Percentiles rank a stretch among this genome's conserved stretches.
These are phyloP conservation scores for Venustoraphidia nigricollis DNA, from an alignment of 2,888 invertebrate species.

Conservation along the genomic window DNA sequence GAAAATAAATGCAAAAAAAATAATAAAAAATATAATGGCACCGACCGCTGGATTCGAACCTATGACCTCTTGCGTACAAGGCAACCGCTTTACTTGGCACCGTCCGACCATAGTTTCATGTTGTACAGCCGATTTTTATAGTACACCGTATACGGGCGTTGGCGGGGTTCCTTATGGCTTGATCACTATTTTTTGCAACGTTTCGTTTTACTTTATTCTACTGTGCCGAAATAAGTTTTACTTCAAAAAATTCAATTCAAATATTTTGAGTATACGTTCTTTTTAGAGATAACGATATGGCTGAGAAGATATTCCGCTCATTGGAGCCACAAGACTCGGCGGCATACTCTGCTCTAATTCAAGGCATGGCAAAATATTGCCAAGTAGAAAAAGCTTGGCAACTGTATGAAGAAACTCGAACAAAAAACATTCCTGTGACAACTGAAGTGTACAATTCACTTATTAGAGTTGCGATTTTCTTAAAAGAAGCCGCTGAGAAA, in stretches of 20 bases:
- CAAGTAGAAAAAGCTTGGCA: conserved; percentile 49
- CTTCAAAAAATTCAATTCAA: not conserved
- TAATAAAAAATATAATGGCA: too few species aligned
- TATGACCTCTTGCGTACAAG: too few species aligned
- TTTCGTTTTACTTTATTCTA: too few species aligned
- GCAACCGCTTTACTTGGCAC: too few species aligned
- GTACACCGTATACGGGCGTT: too few species aligned
- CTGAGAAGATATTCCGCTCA: conserved; percentile 59
- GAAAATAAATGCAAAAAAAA: too few species aligned
- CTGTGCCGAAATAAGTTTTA: too few species aligned
- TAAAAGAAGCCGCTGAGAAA: conserved; percentile 48
- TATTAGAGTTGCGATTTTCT: conserved; percentile 39
- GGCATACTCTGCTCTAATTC: conserved; percentile 64
- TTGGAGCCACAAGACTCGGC: conserved; percentile 49
- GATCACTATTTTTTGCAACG: too few species aligned
- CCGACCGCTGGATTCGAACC: too few species aligned
- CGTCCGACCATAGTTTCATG: too few species aligned
- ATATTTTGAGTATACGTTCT: not conserved
- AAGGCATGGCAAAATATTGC: conserved; percentile 65
- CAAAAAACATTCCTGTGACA: conserved; percentile 46
- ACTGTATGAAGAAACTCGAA: conserved; percentile 46
- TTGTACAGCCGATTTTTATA: too few species aligned
- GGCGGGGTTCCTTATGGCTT: too few species aligned
- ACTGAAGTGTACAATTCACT: conserved; percentile 55
- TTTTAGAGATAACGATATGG: conserved; percentile 48